phyloP scores from a whole-genome alignment of 2,797 vertebrate genomes.

The Megalops cyprinoides region DNA sequence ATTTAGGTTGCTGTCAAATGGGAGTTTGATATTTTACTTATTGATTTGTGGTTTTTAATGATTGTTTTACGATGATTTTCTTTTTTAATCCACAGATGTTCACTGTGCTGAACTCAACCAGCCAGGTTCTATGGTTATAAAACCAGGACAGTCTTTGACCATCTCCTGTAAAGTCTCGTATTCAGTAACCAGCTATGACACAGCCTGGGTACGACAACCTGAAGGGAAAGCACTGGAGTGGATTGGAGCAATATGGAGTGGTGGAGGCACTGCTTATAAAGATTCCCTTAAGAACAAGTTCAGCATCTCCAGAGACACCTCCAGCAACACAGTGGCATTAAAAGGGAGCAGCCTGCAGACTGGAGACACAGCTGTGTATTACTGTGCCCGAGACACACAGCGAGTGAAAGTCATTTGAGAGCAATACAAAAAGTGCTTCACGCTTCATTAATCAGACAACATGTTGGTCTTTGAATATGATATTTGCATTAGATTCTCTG shows the following conservation, averaged over 20 bases:
- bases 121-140: neutral
- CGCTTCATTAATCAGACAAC: too few species aligned
- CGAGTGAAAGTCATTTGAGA: too few species aligned
- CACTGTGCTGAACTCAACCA: too few species aligned
- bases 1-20: neutral
- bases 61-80: neutral
- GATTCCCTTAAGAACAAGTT: neutral
- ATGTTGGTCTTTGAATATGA: too few species aligned
- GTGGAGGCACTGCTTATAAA: neutral
- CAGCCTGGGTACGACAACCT: neutral
- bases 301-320: neutral
- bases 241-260: neutral
- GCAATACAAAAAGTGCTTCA: too few species aligned
- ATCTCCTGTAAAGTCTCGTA: neutral
- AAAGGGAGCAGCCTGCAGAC: too few species aligned
- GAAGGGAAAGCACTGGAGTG: neutral
- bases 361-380: too few species aligned
- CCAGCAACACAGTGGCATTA: neutral
- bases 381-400: too few species aligned
- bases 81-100: too few species aligned
- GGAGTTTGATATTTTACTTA: neutral
- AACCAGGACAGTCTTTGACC: neutral
- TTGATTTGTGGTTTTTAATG: neutral
- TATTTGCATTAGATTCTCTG: too few species aligned
- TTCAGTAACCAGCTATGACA: neutral